A percentile compares a stretch with the other conserved stretches of the same genome.
Evolutionary conservation across 2,888 invertebrate genomes (phyloP).

Genomic region (Steinernema hermaphroditum): DNA sequence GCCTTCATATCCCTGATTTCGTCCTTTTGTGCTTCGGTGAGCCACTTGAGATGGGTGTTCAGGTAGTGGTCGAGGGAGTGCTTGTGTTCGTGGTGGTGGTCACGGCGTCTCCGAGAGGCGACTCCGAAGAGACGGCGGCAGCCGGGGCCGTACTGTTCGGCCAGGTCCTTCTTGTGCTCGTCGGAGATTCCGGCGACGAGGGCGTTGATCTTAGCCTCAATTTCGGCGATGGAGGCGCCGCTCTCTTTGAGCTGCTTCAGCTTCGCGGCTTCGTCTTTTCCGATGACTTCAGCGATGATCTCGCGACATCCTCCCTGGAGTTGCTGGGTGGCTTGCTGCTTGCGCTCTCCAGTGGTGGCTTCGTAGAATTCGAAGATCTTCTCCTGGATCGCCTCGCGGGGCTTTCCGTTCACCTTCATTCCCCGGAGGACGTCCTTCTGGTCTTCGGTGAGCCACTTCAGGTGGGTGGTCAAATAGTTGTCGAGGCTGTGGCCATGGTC

Average conservation of each 20-base stretch:
- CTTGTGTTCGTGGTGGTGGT: constrained; percentile 10
- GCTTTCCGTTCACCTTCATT: constrained; percentile 43
- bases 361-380: constrained; percentile 40
- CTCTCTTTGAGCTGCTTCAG: constrained; percentile 49
- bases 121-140: constrained; percentile 37
- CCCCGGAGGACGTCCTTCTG: constrained; percentile 39
- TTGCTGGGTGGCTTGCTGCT: constrained; percentile 43
- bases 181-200: constrained; percentile 34
- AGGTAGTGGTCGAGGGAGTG: constrained; percentile 6
- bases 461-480: constrained; percentile 40
- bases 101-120: background rate
- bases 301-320: constrained; percentile 43
- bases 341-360: constrained; percentile 35
- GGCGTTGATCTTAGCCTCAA: constrained; percentile 41
- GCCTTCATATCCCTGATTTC: constrained; percentile 33
- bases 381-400: constrained; percentile 44
- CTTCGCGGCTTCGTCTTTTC: constrained; percentile 46
- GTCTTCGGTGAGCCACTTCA: constrained; percentile 43
- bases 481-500: constrained; percentile 34
- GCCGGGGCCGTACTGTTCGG: constrained; percentile 37
- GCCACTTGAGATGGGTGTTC: constrained; percentile 40
- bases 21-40: constrained; percentile 40
- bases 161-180: constrained; percentile 31
- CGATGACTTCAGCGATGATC: constrained; percentile 41
- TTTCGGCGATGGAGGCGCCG: constrained; percentile 43